These are phyloP conservation scores for Crocallis elinguaria DNA, from an alignment of 2,888 invertebrate species.

Conservation along the genomic window DNA sequence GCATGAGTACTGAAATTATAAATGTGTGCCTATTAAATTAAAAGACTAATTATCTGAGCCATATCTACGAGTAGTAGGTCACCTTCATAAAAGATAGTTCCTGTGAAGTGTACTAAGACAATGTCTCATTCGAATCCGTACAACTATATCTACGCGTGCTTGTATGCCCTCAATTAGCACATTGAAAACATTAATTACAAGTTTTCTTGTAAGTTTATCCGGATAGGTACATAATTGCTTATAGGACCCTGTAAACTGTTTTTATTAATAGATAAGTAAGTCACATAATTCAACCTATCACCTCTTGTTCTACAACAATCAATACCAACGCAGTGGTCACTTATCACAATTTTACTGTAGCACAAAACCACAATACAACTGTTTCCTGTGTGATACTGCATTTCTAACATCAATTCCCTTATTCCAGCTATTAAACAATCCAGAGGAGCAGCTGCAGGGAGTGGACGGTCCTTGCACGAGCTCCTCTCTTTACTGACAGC, in stretches of 20 bases:
- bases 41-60: no score
- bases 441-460: constrained; percentile 71
- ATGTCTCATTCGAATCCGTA: not conserved
- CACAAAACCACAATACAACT: not conserved
- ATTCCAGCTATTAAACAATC: constrained; percentile 68
- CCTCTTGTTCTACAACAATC: no score
- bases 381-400: not conserved
- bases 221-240: not conserved
- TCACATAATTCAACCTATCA: no score
- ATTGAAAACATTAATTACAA: not conserved
- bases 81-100: constrained; percentile 1
- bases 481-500: constrained; percentile 81
- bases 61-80: no score
- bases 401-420: not conserved
- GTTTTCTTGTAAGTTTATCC: constrained; percentile 8
- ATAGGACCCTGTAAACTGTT: not conserved
- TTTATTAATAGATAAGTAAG: no score
- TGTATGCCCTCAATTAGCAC: constrained; percentile 8
- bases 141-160: not conserved
- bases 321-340: no score
- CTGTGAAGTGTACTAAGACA: not conserved
- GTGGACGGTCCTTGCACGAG: constrained; percentile 80
- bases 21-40: no score
- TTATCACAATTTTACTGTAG: no score
- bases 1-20: no score